Conservation (phyloP, 2,888 invertebrate species). For the Malacosoma neustria region DNA sequence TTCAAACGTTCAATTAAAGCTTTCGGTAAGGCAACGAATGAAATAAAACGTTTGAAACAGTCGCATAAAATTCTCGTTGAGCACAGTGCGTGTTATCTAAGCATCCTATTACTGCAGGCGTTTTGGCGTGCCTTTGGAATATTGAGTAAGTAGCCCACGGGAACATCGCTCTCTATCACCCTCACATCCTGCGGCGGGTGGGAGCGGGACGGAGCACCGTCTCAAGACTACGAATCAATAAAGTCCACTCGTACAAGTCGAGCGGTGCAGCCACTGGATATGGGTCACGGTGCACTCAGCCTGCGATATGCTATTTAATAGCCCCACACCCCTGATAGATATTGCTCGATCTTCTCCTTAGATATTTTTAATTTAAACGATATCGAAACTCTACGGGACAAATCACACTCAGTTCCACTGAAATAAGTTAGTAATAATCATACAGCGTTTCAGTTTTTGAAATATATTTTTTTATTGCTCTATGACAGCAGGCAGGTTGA, state of each 20-base stretch:
- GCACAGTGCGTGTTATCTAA: slow-evolving; percentile 46
- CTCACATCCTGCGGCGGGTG: slow-evolving; percentile 20
- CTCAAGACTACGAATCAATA: slow-evolving; percentile 76
- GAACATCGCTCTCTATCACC: slow-evolving; percentile 25
- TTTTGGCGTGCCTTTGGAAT: slow-evolving; percentile 52
- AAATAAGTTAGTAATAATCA: too few relatives aligned
- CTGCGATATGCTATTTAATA: slow-evolving; percentile 60
- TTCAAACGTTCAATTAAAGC: too few relatives aligned
- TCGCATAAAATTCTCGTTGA: slow-evolving; percentile 37
- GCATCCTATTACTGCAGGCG: slow-evolving; percentile 51
- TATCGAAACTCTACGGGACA: too few relatives aligned
- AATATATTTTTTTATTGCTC: too few relatives aligned
- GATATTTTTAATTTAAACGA: slow-evolving; percentile 26
- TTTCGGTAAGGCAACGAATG: too few relatives aligned
- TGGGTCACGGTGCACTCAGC: slow-evolving; percentile 69
- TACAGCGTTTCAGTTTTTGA: too few relatives aligned
- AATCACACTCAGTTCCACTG: too few relatives aligned
- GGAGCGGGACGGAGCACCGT: slow-evolving; percentile 54
- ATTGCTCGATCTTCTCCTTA: slow-evolving; percentile 40
- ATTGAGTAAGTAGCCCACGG: slow-evolving; percentile 65
- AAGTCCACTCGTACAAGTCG: slow-evolving; percentile 71
- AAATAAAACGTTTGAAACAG: slow-evolving; percentile 1
- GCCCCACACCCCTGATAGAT: slow-evolving; percentile 52
- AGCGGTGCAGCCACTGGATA: slow-evolving; percentile 61
- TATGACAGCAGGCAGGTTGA: too few relatives aligned